These are phyloP conservation scores for Asarcornis scutulata DNA, from an alignment of 2,113 vertebrate species.

Conservation along the genomic window DNA sequence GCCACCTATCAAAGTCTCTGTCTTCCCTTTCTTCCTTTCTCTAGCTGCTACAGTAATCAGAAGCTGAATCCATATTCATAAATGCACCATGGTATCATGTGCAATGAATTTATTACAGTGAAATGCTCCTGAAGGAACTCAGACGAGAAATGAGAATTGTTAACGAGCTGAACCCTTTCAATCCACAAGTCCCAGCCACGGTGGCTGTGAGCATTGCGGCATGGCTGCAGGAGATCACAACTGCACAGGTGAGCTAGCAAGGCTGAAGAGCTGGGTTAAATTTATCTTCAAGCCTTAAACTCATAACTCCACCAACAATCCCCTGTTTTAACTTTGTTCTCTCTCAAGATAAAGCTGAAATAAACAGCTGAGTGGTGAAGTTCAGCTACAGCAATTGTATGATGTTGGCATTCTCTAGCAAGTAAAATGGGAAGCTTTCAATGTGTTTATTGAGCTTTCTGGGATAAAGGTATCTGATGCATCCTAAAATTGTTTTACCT, in stretches of 20 bases:
- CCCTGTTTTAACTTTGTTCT: background rate
- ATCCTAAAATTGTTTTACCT: background rate
- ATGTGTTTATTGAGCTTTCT: background rate
- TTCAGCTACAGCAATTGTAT: background rate
- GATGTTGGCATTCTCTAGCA: background rate
- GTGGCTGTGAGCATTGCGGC: background rate
- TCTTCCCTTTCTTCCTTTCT: background rate
- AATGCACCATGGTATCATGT: background rate
- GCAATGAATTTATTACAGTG: conserved; percentile 47
- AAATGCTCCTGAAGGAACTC: conserved; percentile 21
- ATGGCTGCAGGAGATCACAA: background rate
- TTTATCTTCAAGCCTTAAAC: background rate
- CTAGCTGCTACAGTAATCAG: conserved; percentile 19
- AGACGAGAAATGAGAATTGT: background rate
- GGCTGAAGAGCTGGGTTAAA: background rate
- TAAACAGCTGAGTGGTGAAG: background rate
- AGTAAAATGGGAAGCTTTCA: background rate
- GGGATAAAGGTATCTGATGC: background rate
- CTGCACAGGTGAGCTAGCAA: background rate
- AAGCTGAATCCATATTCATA: conserved; percentile 57
- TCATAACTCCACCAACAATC: background rate
- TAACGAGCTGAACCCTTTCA: conserved; percentile 11
- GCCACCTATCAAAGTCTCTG: conserved; percentile 22
- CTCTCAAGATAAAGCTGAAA: background rate
- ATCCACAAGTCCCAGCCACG: background rate